Conservation (phyloP, 1,140 invertebrate genomes). For the Myzus persicae region DNA sequence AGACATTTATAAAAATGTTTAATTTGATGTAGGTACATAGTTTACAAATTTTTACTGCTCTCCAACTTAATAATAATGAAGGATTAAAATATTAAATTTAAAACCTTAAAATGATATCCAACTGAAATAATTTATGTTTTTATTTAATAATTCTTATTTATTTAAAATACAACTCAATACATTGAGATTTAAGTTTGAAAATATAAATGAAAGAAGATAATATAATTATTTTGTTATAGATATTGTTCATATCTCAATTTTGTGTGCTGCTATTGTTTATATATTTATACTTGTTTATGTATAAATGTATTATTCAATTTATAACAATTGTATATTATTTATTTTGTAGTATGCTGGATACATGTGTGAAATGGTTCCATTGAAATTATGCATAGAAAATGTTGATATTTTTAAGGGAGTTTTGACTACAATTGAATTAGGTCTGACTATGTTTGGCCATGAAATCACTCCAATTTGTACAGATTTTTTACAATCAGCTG, state of each 20-base stretch:
- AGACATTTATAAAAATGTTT: too few species aligned
- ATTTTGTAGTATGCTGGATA: conserved; percentile 70
- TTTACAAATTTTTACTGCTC: too few species aligned
- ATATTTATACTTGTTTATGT: background rate
- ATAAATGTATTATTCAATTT: background rate
- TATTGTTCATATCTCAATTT: background rate
- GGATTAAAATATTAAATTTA: too few species aligned
- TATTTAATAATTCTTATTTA: too few species aligned
- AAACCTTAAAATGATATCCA: too few species aligned
- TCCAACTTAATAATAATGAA: too few species aligned
- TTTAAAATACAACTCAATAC: too few species aligned
- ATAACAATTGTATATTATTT: conserved; percentile 10
- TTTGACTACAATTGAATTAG: conserved; percentile 74
- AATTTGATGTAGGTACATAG: too few species aligned
- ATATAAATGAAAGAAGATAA: background rate
- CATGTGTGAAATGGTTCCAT: conserved; percentile 74
- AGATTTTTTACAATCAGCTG: conserved; percentile 70
- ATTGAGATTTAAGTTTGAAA: too few species aligned
- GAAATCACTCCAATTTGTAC: conserved; percentile 73
- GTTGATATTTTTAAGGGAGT: conserved; percentile 70
- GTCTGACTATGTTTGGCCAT: conserved; percentile 73
- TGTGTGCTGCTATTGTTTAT: background rate
- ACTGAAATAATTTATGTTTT: too few species aligned
- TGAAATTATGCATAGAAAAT: conserved; percentile 69
- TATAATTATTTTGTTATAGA: too few species aligned